Base-by-base conservation (phyloP, 2,113 vertebrate species). In the Butorides virescens region DNA sequence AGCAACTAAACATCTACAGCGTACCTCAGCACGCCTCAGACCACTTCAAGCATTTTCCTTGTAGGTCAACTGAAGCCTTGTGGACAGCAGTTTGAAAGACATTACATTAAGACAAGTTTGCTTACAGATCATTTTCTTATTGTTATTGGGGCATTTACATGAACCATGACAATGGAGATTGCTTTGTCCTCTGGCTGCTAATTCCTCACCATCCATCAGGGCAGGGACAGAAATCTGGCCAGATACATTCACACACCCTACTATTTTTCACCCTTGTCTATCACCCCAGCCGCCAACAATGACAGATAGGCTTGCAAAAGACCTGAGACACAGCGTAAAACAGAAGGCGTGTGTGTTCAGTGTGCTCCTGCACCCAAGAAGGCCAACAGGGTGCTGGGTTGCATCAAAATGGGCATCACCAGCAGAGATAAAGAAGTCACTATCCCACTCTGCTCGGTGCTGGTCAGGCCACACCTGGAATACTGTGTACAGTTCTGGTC, bases 1-100 rank as follows among this genome's bases (percentile, higher is more conserved):
- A 86, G 59, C 59, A 81, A 83, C 42, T 46, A 62, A 93, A 73
- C 34, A 50, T 22, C 47, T 74, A 56, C 82, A 72, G 58, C 37
- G 65, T 37, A 89, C n/a, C 66, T 86, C 83, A 88, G 92, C 30
- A 93, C 26, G 90, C 68, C 44, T 96, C 86, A 87, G 63, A 56
- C 42, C 83, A n/a, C 81, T 91, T 75, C 93, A 88, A 53, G 42
- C 37, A 74, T 59, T 50, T 78, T 47, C 21, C 12, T 71, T 89
- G 67, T 18, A 44, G 74, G 65, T 73, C 68, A 93, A 29, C 34
- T 34, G 36, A 85, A 76, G 25, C 23, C 39, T 84, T 59, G 27
- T 30, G 11, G 52, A 39, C 34, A 88, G 61, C 36, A 76, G 26
- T 44, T 88, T 58, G 44, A 88, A 71, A 88, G 46, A 75, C 17